Evolutionary conservation across 2,797 vertebrate genomes (phyloP).

Genomic region (Liparis tanakae): DNA sequence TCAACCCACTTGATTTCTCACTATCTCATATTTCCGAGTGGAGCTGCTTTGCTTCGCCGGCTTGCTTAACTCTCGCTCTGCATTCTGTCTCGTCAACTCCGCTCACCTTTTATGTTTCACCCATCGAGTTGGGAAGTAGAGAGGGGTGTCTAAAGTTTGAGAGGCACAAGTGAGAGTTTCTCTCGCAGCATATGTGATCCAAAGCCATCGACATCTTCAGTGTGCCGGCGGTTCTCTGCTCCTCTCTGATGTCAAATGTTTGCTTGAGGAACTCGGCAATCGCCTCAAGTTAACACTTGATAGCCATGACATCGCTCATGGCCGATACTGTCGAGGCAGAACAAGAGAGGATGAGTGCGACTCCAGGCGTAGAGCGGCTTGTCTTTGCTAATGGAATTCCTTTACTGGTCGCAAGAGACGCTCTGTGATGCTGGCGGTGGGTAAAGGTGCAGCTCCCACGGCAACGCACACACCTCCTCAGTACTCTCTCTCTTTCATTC

Average conservation of each 20-base stretch:
- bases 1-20: background rate
- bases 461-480: conserved; percentile 18
- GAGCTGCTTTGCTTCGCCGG: background rate
- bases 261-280: background rate
- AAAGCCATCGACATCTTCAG: background rate
- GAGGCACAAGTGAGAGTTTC: conserved; percentile 14
- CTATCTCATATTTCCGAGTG: background rate
- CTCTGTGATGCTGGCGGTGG: conserved; percentile 25
- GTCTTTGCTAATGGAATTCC: conserved; percentile 25
- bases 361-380: conserved; percentile 14
- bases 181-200: conserved; percentile 25
- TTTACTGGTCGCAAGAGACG: conserved; percentile 5
- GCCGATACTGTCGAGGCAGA: conserved; percentile 10
- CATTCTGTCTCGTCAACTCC: background rate
- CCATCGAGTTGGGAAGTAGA: background rate
- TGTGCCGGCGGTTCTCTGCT: conserved; percentile 15
- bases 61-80: conserved; percentile 3
- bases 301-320: background rate
- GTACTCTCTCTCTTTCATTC: conserved; percentile 15
- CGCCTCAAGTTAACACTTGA: background rate
- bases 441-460: conserved; percentile 33
- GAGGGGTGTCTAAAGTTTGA: background rate
- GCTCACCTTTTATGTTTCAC: conserved; percentile 3
- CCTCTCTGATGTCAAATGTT: conserved; percentile 25
- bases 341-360: background rate